A percentile compares a stretch with the other conserved stretches of the same genome.
phyloP scores from a whole-genome alignment of 2,113 vertebrate species.

The Pseudois nayaur region DNA sequence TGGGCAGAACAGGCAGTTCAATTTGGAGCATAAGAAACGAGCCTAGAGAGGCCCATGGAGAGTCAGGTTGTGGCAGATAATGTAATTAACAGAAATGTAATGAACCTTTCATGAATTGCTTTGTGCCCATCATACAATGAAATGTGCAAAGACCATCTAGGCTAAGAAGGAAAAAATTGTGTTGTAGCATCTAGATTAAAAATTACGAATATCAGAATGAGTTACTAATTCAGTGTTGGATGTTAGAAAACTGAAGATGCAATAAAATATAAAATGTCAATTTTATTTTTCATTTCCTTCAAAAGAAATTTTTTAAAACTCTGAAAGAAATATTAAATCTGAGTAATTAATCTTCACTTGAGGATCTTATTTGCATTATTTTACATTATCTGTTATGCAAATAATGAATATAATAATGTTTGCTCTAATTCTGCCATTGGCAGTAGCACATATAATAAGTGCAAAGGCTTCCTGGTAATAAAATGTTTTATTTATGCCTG shows the following conservation, averaged over 20 bases:
- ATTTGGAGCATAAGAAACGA: neutral
- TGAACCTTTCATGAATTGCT: neutral
- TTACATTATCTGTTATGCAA: neutral
- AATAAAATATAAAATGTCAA: neutral
- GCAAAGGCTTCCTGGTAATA: neutral
- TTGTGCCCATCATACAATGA: neutral
- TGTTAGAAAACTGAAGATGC: constrained; percentile 39
- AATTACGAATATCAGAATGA: neutral
- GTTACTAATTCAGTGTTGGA: constrained; percentile 1
- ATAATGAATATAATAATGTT: neutral
- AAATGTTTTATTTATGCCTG: neutral
- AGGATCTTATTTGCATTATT: neutral
- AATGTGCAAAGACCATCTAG: neutral
- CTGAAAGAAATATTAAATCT: neutral
- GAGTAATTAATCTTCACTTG: constrained; percentile 16
- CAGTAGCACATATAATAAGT: neutral
- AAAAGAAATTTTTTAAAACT: neutral
- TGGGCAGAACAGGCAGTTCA: neutral
- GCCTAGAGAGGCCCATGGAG: neutral
- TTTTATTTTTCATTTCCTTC: constrained; percentile 38
- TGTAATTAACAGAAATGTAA: constrained; percentile 16
- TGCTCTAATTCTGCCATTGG: neutral
- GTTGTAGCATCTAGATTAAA: neutral
- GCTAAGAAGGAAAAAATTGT: neutral
- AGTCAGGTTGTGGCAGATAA: neutral